These are phyloP conservation scores for Leptinotarsa undecemlineata DNA, from an alignment of 1,140 invertebrate species.

Conservation along the genomic window DNA sequence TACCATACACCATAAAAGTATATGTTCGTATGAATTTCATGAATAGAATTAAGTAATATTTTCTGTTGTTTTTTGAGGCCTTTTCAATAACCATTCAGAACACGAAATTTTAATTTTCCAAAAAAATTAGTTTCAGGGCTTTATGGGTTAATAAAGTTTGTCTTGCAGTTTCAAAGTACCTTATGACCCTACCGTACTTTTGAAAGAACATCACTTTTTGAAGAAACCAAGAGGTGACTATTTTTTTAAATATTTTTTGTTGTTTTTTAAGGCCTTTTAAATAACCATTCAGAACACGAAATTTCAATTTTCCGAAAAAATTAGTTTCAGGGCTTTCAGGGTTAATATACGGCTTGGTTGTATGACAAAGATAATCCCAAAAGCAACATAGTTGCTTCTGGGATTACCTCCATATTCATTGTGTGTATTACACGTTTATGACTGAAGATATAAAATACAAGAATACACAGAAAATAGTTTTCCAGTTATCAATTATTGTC, in stretches of 20 bases:
- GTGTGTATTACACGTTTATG: too few relatives aligned
- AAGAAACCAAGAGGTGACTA: neutral
- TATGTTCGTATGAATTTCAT: too few relatives aligned
- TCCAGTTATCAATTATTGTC: too few relatives aligned
- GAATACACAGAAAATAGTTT: too few relatives aligned
- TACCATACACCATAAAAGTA: neutral
- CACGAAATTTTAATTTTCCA: too few relatives aligned
- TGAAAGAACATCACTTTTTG: neutral
- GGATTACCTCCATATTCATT: too few relatives aligned
- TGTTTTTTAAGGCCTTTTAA: neutral
- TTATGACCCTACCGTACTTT: neutral
- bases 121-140: too few relatives aligned
- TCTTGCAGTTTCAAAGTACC: neutral
- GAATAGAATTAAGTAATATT: neutral
- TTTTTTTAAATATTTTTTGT: neutral
- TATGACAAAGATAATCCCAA: too few relatives aligned
- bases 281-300: neutral
- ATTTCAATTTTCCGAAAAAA: neutral
- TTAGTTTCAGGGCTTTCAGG: neutral
- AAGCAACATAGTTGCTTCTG: too few relatives aligned
- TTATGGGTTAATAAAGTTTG: neutral
- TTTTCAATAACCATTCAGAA: too few relatives aligned
- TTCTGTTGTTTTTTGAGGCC: neutral
- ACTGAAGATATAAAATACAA: too few relatives aligned
- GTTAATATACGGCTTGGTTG: too few relatives aligned